Evolutionary conservation across 1,140 invertebrate species (phyloP).

Genomic region (Limonius californicus): DNA sequence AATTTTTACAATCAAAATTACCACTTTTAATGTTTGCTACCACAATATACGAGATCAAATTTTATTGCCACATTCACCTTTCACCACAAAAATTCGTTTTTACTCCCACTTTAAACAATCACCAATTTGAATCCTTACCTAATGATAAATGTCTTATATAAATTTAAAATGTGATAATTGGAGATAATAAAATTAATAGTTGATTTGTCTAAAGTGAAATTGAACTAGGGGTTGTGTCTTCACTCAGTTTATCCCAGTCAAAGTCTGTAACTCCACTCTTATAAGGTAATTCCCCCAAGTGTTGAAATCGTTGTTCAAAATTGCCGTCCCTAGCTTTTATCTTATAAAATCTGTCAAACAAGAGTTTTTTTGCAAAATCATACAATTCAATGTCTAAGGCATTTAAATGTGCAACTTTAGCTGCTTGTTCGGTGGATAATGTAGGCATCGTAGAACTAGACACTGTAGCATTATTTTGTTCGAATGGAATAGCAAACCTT

Average conservation of each 20-base stretch:
- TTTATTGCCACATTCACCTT: too few species aligned
- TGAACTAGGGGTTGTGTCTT: conserved; percentile 49
- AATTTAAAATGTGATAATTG: too few species aligned
- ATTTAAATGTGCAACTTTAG: conserved; percentile 77
- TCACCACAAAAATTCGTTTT: too few species aligned
- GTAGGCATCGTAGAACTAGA: conserved; percentile 73
- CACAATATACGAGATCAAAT: too few species aligned
- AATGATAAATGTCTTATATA: too few species aligned
- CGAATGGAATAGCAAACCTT: conserved; percentile 81
- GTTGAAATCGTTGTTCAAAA: conserved; percentile 74
- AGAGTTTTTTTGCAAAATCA: conserved; percentile 85
- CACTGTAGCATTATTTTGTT: conserved; percentile 85
- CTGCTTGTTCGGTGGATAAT: conserved; percentile 67
- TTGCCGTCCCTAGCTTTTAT: conserved; percentile 74
- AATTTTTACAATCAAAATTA: too few species aligned
- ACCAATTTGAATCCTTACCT: too few species aligned
- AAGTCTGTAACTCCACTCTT: conserved; percentile 73
- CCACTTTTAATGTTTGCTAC: too few species aligned
- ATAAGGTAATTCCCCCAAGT: conserved; percentile 69
- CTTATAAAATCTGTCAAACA: conserved; percentile 79
- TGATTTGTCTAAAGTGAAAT: neutral
- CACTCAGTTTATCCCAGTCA: conserved; percentile 80
- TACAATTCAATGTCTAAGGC: conserved; percentile 90
- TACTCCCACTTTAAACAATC: too few species aligned
- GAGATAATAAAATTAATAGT: too few species aligned